phyloP scores from a whole-genome alignment of 2,113 vertebrate genomes.

The Pogona vitticeps region DNA sequence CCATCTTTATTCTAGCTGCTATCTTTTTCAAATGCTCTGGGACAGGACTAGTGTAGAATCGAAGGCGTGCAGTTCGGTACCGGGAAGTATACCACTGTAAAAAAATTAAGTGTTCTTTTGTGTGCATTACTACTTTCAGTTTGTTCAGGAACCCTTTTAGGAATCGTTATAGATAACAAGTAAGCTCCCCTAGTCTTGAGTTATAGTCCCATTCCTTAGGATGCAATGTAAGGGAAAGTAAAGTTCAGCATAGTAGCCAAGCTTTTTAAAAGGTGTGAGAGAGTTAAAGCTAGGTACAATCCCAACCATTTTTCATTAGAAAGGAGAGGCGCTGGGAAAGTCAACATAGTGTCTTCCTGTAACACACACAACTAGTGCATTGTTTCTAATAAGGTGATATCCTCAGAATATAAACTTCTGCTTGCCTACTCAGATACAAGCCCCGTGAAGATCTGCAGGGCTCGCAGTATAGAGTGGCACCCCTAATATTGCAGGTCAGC shows the following conservation, averaged over 20 bases:
- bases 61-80: background rate
- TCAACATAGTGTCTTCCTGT: background rate
- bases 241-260: background rate
- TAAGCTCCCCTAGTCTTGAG: background rate
- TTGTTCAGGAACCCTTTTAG: background rate
- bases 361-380: background rate
- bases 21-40: background rate
- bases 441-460: background rate
- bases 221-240: background rate
- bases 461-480: background rate
- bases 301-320: background rate
- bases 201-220: too few relatives aligned
- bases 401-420: background rate
- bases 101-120: background rate
- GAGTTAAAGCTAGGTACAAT: background rate
- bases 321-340: background rate
- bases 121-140: background rate
- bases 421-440: background rate
- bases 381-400: conserved; percentile 1
- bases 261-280: too few relatives aligned
- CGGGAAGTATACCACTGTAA: background rate
- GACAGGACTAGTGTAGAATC: background rate
- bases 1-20: background rate
- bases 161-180: too few relatives aligned
- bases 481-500: too few relatives aligned